These are phyloP conservation scores for Antigone vipio DNA, from an alignment of 2,113 vertebrate genomes.

Conservation along the genomic window DNA sequence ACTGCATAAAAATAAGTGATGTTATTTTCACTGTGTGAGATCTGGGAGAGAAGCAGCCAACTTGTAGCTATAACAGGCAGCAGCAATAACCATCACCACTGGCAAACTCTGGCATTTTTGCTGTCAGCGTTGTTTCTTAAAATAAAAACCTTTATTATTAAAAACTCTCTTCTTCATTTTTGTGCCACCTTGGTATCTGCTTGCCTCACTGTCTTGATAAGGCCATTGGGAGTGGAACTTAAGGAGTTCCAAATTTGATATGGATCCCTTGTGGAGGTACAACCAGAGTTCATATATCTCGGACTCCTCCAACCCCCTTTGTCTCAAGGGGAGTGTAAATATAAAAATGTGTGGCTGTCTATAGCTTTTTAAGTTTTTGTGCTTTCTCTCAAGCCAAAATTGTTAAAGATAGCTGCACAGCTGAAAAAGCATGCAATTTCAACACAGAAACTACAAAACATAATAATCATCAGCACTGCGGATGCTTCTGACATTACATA, in stretches of 20 bases:
- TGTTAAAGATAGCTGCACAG: neutral
- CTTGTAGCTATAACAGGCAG: neutral
- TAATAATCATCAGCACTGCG: neutral
- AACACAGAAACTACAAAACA: neutral
- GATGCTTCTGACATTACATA: neutral
- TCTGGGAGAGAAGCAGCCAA: neutral
- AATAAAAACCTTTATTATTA: neutral
- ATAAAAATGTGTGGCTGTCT: neutral
- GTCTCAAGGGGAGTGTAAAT: neutral
- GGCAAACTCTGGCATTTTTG: neutral
- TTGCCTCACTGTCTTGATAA: neutral
- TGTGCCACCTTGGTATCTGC: neutral
- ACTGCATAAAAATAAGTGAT: conserved; percentile 1
- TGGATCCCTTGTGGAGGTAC: neutral
- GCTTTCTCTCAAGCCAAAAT: neutral
- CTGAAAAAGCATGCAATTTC: neutral
- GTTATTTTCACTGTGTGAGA: conserved; percentile 13
- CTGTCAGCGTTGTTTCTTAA: neutral
- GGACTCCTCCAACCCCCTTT: neutral
- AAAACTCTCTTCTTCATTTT: neutral
- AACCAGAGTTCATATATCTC: neutral
- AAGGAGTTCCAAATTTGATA: neutral
- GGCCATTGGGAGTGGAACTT: neutral
- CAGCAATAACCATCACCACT: neutral
- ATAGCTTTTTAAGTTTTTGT: neutral